These are phyloP conservation scores for Clinocottus analis DNA, from an alignment of 2,113 vertebrate species.

Conservation along the genomic window DNA sequence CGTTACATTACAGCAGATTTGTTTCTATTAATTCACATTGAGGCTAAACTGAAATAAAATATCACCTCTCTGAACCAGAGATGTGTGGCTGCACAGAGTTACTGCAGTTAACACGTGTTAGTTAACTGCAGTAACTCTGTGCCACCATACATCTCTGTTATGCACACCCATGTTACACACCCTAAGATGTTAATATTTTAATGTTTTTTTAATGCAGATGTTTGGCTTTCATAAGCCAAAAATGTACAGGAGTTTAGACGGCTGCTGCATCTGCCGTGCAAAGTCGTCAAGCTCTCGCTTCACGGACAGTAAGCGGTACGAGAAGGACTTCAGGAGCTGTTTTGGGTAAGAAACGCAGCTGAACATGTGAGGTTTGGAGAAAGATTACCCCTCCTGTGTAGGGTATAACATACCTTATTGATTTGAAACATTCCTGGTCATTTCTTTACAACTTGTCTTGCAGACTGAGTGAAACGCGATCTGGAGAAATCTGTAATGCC, in stretches of 20 bases:
- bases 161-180: conserved; percentile 11
- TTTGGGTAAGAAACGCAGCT: conserved; percentile 90
- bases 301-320: conserved; percentile 98
- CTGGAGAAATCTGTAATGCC: conserved; percentile 99
- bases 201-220: conserved; percentile 82
- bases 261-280: conserved; percentile 98
- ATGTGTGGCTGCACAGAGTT: conserved; percentile 2
- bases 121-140: too few species aligned
- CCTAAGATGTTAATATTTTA: background rate
- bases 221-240: conserved; percentile 99
- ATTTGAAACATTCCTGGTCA: background rate
- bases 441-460: conserved; percentile 15
- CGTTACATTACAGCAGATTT: conserved; percentile 11
- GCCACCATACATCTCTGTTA: background rate
- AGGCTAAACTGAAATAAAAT: conserved; percentile 1
- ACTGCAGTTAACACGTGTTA: background rate
- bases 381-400: background rate
- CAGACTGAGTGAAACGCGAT: conserved; percentile 93
- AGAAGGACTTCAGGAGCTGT: conserved; percentile 97
- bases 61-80: background rate
- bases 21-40: background rate
- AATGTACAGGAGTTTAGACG: conserved; percentile 98
- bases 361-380: conserved; percentile 3
- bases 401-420: background rate
- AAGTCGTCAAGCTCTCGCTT: conserved; percentile 99